Base-by-base conservation (phyloP, 2,888 invertebrate species). In the Ectemnius lituratus region DNA sequence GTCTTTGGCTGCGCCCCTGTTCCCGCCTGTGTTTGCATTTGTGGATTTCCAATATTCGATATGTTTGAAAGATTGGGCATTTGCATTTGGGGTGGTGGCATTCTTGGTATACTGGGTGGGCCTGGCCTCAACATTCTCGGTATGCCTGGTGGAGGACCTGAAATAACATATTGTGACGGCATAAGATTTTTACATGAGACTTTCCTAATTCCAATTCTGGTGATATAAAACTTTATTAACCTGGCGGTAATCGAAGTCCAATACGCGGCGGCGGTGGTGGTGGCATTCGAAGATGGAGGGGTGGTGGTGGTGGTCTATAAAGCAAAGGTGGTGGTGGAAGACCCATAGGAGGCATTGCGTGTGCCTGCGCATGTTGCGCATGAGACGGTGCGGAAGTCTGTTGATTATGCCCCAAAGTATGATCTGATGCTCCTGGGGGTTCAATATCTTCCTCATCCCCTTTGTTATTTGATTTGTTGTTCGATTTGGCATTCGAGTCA, bases 61-160 rank as follows among this genome's bases (percentile, higher is more conserved):
- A 89, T 80, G 37, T 85, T 86, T 8, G 86, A 82, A 65, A 89
- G 71, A 66, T 84, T 87, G 23, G 87, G 85, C 78, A 90, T 87
- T 65, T 86, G 89, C 86, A 90, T 89, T 76, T 94, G 94, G 16
- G 94, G 94, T 57, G 94, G 92, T 20, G 94, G 93, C 83, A 92
- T 88, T 63, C 92, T 87, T 23, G 94, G 93, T 84, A 93, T 91
- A 14, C 94, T 93, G 14, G 95, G 95, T 6, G 95, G 95, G 2
- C 95, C 94, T 0, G 92, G 90, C 62, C 95, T 91, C 86, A 94
- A 85, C 89, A 95, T 92, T 49, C 93, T 92, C 4, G 94, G 93
- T 85, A 92, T 92, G 84, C 92, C 95, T 83, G 93, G 95, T 67
- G 92, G 94, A 23, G 94, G 94, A 27, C 94, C 93, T 71, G 92